A percentile compares a stretch with the other conserved stretches of the same genome.
phyloP scores from a whole-genome alignment of 2,888 invertebrate genomes.

The Himalopsyche kuldschensis region DNA sequence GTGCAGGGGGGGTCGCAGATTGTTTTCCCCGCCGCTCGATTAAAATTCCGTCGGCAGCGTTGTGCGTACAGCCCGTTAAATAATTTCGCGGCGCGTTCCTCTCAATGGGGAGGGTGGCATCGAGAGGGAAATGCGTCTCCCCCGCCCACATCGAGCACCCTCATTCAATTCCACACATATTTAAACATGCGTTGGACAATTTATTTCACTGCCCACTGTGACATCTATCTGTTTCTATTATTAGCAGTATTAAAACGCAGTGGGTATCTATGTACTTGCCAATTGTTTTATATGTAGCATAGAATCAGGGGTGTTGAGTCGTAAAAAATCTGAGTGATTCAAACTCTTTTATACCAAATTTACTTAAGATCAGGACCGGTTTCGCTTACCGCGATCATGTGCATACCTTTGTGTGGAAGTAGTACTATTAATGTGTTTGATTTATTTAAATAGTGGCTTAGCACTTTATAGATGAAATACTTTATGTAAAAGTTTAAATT shows the following conservation, averaged over 20 bases:
- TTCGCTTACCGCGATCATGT: no score
- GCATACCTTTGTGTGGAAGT: no score
- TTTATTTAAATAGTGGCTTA: no score
- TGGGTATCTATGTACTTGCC: background rate
- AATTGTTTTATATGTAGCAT: background rate
- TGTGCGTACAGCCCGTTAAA: constrained; percentile 38
- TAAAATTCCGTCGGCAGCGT: constrained; percentile 37
- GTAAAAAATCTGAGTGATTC: no score
- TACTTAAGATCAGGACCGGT: no score
- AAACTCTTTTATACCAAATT: no score
- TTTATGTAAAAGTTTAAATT: no score
- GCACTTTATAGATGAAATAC: no score
- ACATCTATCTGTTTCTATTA: background rate
- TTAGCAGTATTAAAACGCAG: background rate
- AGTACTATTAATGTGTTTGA: no score
- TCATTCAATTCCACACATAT: constrained; percentile 29
- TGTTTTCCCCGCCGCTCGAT: constrained; percentile 37
- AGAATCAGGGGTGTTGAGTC: background rate
- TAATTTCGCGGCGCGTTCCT: constrained; percentile 33
- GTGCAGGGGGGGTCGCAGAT: constrained; percentile 32
- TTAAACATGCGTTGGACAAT: constrained; percentile 16
- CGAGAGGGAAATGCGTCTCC: constrained; percentile 6
- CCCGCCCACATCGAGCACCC: background rate
- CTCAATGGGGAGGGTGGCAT: background rate
- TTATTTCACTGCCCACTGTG: background rate